Evolutionary conservation across 2,888 invertebrate species (phyloP).

Genomic region (Mechanitis mazaeus): DNA sequence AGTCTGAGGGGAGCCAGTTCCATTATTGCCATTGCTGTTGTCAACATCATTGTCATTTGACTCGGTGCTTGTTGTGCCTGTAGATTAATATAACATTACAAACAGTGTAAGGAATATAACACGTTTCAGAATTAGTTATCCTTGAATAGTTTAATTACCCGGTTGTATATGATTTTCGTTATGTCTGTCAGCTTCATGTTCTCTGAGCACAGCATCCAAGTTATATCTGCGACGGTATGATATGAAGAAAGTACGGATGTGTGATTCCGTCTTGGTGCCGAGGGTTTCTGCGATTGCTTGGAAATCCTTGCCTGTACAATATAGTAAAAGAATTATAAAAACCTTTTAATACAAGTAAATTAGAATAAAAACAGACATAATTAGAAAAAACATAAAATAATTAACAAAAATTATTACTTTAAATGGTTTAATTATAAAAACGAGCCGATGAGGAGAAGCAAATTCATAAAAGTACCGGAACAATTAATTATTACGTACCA

Average conservation of each 20-base stretch:
- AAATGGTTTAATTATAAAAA: neutral
- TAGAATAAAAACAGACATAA: too few species aligned
- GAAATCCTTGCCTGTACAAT: constrained; percentile 83
- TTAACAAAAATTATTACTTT: neutral
- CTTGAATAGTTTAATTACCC: constrained; percentile 34
- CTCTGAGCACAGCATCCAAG: constrained; percentile 89
- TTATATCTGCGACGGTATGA: constrained; percentile 93
- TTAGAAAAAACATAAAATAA: too few species aligned
- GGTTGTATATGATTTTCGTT: constrained; percentile 72
- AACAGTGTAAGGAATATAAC: too few species aligned
- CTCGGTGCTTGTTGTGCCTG: constrained; percentile 60
- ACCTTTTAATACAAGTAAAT: too few species aligned
- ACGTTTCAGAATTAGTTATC: too few species aligned
- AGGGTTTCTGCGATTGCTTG: constrained; percentile 96
- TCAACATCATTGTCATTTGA: constrained; percentile 54
- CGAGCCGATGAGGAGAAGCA: neutral
- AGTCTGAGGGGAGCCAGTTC: constrained; percentile 54
- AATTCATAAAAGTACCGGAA: too few species aligned
- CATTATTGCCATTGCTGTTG: constrained; percentile 61
- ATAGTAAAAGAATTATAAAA: neutral
- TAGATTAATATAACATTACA: constrained; percentile 1
- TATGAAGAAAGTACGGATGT: constrained; percentile 93
- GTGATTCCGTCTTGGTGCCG: constrained; percentile 95
- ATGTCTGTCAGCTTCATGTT: constrained; percentile 88
- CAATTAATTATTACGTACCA: constrained; percentile 75